Evolutionary conservation across 1,140 invertebrate species (phyloP).

Genomic region (Paraescarpia echinospica): DNA sequence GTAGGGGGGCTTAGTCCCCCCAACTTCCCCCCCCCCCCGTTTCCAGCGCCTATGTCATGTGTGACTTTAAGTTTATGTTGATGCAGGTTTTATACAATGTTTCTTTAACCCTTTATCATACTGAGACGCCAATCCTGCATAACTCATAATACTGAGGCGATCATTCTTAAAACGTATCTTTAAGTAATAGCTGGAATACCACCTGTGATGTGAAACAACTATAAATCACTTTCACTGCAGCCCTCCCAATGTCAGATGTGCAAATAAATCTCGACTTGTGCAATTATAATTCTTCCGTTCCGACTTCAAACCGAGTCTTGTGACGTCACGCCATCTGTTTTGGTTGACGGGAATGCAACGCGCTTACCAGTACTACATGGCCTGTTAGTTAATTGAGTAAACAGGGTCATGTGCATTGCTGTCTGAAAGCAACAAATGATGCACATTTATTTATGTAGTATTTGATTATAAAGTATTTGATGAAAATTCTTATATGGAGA

Average conservation of each 20-base stretch:
- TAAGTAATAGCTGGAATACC: neutral
- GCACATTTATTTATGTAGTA: neutral
- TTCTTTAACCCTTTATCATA: no score
- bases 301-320: neutral
- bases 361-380: neutral
- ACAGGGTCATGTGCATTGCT: neutral
- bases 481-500: no score
- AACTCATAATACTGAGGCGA: neutral
- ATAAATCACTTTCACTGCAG: neutral
- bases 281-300: neutral
- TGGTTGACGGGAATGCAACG: neutral
- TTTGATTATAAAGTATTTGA: no score
- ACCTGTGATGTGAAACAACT: neutral
- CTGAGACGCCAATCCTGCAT: neutral
- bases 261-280: neutral
- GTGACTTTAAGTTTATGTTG: no score
- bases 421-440: neutral
- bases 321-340: slow-evolving; percentile 3
- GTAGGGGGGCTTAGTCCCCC: no score
- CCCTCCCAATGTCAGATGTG: neutral
- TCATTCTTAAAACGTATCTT: neutral
- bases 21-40: no score
- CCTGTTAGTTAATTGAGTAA: neutral
- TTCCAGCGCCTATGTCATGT: no score
- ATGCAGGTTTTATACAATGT: no score